These are phyloP conservation scores for Tenthredo mesomela DNA, from an alignment of 2,888 invertebrate species.

Conservation along the genomic window DNA sequence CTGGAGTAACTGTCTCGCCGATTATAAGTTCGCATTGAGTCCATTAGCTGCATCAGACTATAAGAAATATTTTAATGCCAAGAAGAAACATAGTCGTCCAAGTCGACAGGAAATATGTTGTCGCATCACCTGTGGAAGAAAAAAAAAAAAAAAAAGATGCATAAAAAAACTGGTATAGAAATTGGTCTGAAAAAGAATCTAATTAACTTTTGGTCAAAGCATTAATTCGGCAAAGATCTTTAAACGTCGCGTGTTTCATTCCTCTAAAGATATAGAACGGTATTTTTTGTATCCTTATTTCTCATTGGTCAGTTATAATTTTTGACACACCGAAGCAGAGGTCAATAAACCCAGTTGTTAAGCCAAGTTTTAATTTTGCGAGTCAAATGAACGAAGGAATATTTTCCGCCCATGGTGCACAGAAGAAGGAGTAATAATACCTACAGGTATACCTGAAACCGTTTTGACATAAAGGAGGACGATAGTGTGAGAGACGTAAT, in stretches of 20 bases:
- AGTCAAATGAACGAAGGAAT: background rate
- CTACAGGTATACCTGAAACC: background rate
- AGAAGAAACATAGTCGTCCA: background rate
- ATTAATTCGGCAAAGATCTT: constrained; percentile 13
- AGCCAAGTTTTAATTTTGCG: background rate
- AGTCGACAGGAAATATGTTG: constrained; percentile 19
- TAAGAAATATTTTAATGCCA: background rate
- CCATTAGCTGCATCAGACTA: background rate
- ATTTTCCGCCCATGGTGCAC: background rate
- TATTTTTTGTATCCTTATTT: background rate
- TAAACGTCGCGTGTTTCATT: constrained; percentile 18
- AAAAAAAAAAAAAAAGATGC: background rate
- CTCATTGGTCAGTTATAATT: constrained; percentile 4
- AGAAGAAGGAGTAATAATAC: too few relatives aligned
- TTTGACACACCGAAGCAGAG: background rate
- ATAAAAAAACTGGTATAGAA: background rate
- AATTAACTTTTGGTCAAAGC: background rate
- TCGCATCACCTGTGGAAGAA: constrained; percentile 37
- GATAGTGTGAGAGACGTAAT: background rate
- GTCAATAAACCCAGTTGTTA: background rate
- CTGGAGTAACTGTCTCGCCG: background rate
- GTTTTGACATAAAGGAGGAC: background rate
- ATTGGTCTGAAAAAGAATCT: background rate
- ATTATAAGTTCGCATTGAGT: background rate
- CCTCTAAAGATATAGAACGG: background rate